Base-by-base conservation (phyloP, 2,888 invertebrate genomes). In the Drosophila villosipedis region DNA sequence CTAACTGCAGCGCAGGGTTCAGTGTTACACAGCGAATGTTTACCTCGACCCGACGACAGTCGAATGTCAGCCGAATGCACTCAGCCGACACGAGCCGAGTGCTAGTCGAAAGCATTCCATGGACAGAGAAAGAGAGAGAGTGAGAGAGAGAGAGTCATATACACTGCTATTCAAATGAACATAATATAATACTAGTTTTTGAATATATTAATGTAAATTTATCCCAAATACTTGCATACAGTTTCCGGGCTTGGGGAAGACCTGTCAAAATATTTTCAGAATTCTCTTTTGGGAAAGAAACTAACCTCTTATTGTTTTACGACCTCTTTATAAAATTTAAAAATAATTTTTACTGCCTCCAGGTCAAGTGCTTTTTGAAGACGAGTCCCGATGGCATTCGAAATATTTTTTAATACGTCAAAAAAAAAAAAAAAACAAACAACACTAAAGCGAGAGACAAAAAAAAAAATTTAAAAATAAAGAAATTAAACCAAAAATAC, bases 41-140 rank as follows among this genome's bases (percentile, higher is more conserved):
- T 25, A 47, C 47, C 30, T 22, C 9, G 22, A 58, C 58, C 30
- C 31, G 58, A 58, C 43, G 58, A 43, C 43, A 22, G 31, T 10
- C 58, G 47, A 73, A 55, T 60, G 72, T 68, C 58, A 41, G 58
- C 16, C 43, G 58, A 73, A 59, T 60, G 72, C 76, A 73, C 58
- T 37, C 68, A 59, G 50, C 59, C 72, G 49, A 72, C 39, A 9
- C 39, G 39, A 39, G 39, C 35, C 58, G 68, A 67, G 3, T 6
- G 47, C 43, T 30, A 22, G 39, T 52, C 50, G 49, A 68, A 59
- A 59, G 28, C 58, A 43, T 31, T 58, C 16, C 22, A 31, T 25
- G 31, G 25, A 4, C 47, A 19, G 33, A 22, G 25, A 19, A 31
- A 55, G 31, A 22, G 47, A 22, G 14, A 28, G 7, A 39, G 19